These are phyloP conservation scores for Allolobophora icterica DNA, from an alignment of 2,888 invertebrate species.

Conservation along the genomic window DNA sequence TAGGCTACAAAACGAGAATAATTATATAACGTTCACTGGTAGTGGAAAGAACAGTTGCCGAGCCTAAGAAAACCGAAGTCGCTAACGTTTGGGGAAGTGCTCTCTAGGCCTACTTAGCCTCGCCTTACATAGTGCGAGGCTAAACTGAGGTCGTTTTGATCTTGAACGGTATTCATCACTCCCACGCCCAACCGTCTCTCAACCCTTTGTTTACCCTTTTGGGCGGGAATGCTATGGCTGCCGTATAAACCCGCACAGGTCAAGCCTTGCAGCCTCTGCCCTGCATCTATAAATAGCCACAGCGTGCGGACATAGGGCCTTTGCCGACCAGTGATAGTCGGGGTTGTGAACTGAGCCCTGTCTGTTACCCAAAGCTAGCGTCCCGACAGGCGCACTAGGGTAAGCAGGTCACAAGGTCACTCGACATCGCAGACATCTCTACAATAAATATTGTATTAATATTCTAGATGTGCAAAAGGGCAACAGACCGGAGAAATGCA, in stretches of 20 bases:
- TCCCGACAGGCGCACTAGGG: not conserved
- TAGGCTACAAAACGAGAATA: too few species aligned
- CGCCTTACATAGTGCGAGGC: not conserved
- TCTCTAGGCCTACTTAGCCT: too few species aligned
- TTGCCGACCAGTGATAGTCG: not conserved
- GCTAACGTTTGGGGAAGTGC: too few species aligned
- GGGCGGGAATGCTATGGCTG: too few species aligned
- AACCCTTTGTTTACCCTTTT: too few species aligned
- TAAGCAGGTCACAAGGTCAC: not conserved
- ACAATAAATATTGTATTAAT: too few species aligned
- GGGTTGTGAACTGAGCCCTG: not conserved
- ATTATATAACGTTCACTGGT: too few species aligned
- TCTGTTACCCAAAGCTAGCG: too few species aligned
- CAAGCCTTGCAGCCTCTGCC: not conserved
- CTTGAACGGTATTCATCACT: not conserved
- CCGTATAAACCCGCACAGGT: not conserved
- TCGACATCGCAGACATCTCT: too few species aligned
- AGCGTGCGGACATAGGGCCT: not conserved
- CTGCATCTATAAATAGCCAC: not conserved
- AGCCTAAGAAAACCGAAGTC: too few species aligned
- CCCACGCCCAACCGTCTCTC: not conserved
- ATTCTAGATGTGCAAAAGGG: too few species aligned
- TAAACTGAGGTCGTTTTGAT: not conserved
- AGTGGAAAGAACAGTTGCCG: too few species aligned
- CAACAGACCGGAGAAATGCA: not conserved